These are phyloP conservation scores for Andrena minutula DNA, from an alignment of 2,888 invertebrate species.

Conservation along the genomic window DNA sequence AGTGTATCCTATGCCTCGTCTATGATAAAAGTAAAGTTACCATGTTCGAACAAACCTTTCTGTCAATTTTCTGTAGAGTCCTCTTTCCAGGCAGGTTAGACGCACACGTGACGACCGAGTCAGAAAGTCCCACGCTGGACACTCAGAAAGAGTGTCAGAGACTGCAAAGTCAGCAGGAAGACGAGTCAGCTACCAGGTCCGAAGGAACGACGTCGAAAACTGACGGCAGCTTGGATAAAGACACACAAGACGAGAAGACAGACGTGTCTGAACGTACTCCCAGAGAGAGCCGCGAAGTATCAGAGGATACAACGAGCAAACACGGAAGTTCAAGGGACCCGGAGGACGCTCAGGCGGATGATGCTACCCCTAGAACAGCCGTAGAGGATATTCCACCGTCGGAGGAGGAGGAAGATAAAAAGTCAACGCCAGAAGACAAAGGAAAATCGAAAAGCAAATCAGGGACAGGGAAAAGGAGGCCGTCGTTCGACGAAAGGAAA, in stretches of 20 bases:
- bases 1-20: not conserved
- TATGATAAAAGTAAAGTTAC: not conserved
- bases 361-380: conserved; percentile 30
- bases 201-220: conserved; percentile 16
- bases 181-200: conserved; percentile 34
- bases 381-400: conserved; percentile 31
- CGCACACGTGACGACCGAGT: conserved; percentile 36
- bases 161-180: conserved; percentile 2
- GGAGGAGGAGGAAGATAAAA: conserved; percentile 45
- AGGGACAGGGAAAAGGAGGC: conserved; percentile 12
- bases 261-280: conserved; percentile 18
- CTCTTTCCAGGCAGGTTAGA: conserved; percentile 66
- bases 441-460: conserved; percentile 8
- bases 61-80: conserved; percentile 61
- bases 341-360: conserved; percentile 7
- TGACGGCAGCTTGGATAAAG: not conserved
- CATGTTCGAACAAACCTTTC: conserved; percentile 1
- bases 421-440: conserved; percentile 1
- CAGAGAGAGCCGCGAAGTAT: conserved; percentile 22
- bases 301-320: conserved; percentile 18
- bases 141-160: conserved; percentile 32
- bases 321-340: conserved; percentile 26
- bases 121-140: conserved; percentile 46
- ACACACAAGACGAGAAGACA: conserved; percentile 14
- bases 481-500: conserved; percentile 40